These are phyloP conservation scores for Leptopilina clavipes DNA, from an alignment of 1,140 invertebrate species.

Conservation along the genomic window DNA sequence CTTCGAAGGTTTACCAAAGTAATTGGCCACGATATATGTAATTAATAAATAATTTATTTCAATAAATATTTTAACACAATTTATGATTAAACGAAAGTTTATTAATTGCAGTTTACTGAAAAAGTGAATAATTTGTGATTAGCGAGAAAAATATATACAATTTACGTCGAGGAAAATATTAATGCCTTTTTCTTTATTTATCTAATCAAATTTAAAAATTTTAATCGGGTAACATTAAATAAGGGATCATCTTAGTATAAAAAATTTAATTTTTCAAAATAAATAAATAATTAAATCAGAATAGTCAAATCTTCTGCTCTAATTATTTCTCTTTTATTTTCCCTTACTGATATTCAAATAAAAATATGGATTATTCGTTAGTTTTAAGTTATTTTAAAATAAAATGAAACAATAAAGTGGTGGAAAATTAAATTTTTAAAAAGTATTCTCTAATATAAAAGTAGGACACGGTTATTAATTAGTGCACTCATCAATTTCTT, in stretches of 20 bases:
- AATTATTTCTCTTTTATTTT: neutral
- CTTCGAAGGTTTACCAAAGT: neutral
- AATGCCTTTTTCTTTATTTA: too few relatives aligned
- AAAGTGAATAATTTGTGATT: neutral
- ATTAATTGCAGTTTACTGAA: neutral
- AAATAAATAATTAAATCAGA: too few relatives aligned
- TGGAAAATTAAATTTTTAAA: neutral
- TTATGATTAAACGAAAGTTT: slow-evolving; percentile 2
- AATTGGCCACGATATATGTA: neutral
- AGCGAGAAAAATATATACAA: too few relatives aligned
- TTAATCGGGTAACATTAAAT: too few relatives aligned
- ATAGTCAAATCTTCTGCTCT: neutral
- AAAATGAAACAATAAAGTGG: too few relatives aligned
- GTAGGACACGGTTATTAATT: neutral
- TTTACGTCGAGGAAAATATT: too few relatives aligned
- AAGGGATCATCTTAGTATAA: too few relatives aligned
- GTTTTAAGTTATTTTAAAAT: too few relatives aligned
- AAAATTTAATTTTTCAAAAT: too few relatives aligned
- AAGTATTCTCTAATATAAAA: neutral
- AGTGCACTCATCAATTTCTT: slow-evolving; percentile 5
- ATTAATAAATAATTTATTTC: neutral
- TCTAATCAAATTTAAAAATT: too few relatives aligned
- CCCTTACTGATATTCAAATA: neutral
- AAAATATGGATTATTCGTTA: too few relatives aligned
- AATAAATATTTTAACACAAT: neutral